Percentiles rank a stretch among this genome's conserved stretches.
Evolutionary conservation across 2,797 vertebrate genomes (phyloP).

Genomic region (Eospalax fontanierii): DNA sequence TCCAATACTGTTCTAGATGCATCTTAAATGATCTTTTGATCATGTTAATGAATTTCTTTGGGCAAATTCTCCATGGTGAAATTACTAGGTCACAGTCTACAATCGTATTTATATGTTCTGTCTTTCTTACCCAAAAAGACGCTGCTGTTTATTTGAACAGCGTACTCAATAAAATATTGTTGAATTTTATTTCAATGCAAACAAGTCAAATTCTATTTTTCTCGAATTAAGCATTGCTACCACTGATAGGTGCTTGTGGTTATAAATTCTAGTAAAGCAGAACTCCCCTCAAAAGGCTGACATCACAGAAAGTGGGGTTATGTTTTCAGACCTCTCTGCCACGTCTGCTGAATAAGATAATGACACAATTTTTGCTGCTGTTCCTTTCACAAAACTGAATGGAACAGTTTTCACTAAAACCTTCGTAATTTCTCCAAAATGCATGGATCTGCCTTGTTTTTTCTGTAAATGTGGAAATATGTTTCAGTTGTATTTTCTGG

Average conservation of each 20-base stretch:
- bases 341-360: too few species aligned
- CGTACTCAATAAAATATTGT: slow-evolving; percentile 32
- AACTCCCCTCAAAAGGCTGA: background rate
- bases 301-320: background rate
- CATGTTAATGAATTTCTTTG: slow-evolving; percentile 33
- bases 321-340: background rate
- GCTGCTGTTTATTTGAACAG: background rate
- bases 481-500: background rate
- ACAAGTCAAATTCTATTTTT: background rate
- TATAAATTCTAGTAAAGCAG: background rate
- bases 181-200: background rate
- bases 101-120: background rate
- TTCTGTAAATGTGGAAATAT: background rate
- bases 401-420: background rate
- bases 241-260: background rate
- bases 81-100: slow-evolving; percentile 4
- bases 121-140: background rate
- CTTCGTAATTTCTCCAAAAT: background rate
- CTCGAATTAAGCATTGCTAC: background rate
- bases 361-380: background rate
- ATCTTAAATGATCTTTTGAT: background rate
- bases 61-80: slow-evolving; percentile 11
- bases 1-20: background rate
- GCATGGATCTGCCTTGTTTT: background rate
- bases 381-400: background rate